A percentile compares a stretch with the other conserved stretches of the same genome.
Conservation (phyloP, 2,888 invertebrate species). For the Heliconius ismenius region DNA sequence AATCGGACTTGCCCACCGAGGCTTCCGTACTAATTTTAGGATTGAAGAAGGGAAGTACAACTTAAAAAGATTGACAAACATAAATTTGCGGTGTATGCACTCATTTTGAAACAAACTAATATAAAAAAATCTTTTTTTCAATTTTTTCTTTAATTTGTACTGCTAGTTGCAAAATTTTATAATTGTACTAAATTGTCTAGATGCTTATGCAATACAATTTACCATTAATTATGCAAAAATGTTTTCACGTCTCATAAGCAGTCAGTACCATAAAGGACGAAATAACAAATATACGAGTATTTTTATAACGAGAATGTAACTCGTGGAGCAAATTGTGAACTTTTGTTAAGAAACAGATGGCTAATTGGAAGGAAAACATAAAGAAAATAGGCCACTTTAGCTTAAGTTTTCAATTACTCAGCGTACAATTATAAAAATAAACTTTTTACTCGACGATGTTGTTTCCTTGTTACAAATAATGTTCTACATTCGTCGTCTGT, state of each 20-base stretch:
- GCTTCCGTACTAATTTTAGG: no score
- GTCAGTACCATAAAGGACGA: background rate
- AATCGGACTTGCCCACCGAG: no score
- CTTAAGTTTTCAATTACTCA: slow-evolving; percentile 23
- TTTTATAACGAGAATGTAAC: slow-evolving; percentile 1
- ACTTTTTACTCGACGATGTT: slow-evolving; percentile 6
- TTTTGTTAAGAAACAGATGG: slow-evolving; percentile 24
- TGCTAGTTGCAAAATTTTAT: no score
- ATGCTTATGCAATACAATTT: no score
- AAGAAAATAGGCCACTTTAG: slow-evolving; percentile 11
- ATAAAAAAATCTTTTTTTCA: no score
- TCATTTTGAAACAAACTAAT: no score
- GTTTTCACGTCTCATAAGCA: background rate
- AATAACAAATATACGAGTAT: background rate
- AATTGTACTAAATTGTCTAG: no score
- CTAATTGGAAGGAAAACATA: slow-evolving; percentile 27
- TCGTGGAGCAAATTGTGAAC: background rate
- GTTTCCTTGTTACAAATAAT: slow-evolving; percentile 9
- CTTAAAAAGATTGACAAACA: no score
- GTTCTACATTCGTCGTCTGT: background rate
- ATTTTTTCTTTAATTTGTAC: no score
- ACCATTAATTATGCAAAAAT: background rate
- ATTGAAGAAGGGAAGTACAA: no score
- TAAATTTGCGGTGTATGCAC: no score
- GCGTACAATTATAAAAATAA: slow-evolving; percentile 20